phyloP scores from a whole-genome alignment of 2,113 vertebrate species.

The Parus major region DNA sequence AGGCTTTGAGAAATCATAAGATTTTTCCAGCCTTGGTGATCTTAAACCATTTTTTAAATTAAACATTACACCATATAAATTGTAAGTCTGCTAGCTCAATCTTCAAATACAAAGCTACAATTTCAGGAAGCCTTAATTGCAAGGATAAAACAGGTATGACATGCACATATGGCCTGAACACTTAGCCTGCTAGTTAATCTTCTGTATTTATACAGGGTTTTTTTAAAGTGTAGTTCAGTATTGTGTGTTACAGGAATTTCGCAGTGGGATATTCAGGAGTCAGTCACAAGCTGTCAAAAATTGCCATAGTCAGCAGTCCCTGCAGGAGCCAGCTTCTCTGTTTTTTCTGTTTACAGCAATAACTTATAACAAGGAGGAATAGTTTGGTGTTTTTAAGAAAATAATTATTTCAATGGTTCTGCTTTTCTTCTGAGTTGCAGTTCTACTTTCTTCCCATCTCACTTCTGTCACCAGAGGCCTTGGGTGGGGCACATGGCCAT shows the following conservation, averaged over 20 bases:
- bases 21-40: neutral
- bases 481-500: fast-evolving
- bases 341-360: constrained; percentile 25
- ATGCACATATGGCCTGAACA: neutral
- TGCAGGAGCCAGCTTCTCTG: neutral
- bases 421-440: neutral
- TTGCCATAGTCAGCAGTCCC: constrained; percentile 14
- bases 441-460: neutral
- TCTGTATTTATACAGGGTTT: neutral
- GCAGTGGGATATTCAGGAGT: constrained; percentile 29
- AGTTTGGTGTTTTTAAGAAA: neutral
- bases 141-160: neutral
- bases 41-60: neutral
- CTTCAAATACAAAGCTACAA: neutral
- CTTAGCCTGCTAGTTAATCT: constrained; percentile 46
- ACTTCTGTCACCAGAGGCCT: neutral
- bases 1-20: neutral
- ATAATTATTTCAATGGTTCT: neutral
- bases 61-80: constrained; percentile 28
- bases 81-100: constrained; percentile 18
- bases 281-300: constrained; percentile 18
- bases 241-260: constrained; percentile 1
- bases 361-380: constrained; percentile 3
- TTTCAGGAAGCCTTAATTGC: constrained; percentile 17
- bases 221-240: constrained; percentile 41